Conservation (phyloP, 2,888 invertebrate genomes). For the Melanophora roralis region DNA sequence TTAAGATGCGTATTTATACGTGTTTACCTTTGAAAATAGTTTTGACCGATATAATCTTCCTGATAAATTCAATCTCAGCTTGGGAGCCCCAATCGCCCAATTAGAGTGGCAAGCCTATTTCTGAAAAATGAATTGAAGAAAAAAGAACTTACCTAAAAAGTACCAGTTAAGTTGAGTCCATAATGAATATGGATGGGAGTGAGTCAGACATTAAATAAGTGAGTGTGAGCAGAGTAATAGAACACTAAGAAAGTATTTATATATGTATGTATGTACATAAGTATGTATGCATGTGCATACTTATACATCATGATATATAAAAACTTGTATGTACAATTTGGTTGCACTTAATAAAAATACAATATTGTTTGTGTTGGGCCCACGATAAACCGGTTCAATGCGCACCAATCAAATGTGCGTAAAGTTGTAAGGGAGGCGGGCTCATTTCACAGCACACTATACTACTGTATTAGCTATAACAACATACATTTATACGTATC, state of each 20-base stretch:
- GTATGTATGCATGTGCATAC: not conserved
- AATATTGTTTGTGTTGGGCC: conserved; percentile 32
- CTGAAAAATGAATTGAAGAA: conserved; percentile 19
- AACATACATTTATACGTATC: conserved; percentile 22
- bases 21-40: no score
- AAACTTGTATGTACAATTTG: not conserved
- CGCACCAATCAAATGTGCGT: conserved; percentile 61
- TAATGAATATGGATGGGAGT: conserved; percentile 60
- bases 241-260: conserved; percentile 43
- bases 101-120: no score
- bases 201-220: no score
- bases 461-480: not conserved
- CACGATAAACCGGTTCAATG: conserved; percentile 56
- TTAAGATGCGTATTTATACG: no score
- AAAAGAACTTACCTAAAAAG: conserved; percentile 47
- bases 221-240: conserved; percentile 40
- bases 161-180: conserved; percentile 60
- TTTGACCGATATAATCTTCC: no score
- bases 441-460: conserved; percentile 7
- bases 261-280: conserved; percentile 7
- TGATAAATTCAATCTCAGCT: no score
- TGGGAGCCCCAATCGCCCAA: no score
- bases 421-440: conserved; percentile 53
- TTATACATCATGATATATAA: not conserved
- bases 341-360: conserved; percentile 47